Conservation (phyloP, 2,888 invertebrate species). For the Lordiphosa andalusiaca region DNA sequence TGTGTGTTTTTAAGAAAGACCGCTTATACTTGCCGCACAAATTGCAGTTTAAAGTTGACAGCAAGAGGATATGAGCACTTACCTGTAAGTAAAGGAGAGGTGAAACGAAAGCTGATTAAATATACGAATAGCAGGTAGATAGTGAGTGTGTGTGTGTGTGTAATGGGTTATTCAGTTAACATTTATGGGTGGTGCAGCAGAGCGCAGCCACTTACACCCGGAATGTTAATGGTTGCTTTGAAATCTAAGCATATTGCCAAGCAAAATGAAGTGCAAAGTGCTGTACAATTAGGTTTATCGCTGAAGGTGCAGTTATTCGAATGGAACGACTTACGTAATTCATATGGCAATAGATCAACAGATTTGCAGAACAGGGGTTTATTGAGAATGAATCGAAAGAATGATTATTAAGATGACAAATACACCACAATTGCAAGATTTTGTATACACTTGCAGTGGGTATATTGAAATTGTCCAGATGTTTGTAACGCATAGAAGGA, state of each 20-base stretch:
- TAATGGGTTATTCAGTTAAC: slow-evolving; percentile 45
- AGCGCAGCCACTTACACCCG: slow-evolving; percentile 12
- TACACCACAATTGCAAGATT: no score
- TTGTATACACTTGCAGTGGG: no score
- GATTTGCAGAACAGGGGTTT: no score
- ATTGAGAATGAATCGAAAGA: no score
- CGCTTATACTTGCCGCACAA: slow-evolving; percentile 49
- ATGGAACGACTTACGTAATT: no score
- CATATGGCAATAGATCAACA: no score
- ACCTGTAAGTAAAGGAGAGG: slow-evolving; percentile 60
- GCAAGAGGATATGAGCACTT: slow-evolving; percentile 55
- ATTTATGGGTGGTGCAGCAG: slow-evolving; percentile 35
- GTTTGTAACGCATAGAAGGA: no score
- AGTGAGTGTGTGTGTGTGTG: not conserved
- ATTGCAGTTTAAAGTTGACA: slow-evolving; percentile 64
- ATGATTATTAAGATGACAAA: no score
- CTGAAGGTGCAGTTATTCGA: no score
- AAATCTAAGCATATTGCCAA: slow-evolving; percentile 23
- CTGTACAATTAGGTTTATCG: no score
- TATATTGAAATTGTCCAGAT: no score
- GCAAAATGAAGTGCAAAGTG: not conserved
- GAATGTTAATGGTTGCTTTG: slow-evolving; percentile 43
- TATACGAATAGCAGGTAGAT: slow-evolving; percentile 28
- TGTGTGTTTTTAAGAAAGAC: slow-evolving; percentile 20
- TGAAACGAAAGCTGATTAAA: slow-evolving; percentile 62